Percentiles rank a stretch among this genome's conserved stretches.
Conservation (phyloP, 2,888 invertebrate species). For the Aplocera efformata region DNA sequence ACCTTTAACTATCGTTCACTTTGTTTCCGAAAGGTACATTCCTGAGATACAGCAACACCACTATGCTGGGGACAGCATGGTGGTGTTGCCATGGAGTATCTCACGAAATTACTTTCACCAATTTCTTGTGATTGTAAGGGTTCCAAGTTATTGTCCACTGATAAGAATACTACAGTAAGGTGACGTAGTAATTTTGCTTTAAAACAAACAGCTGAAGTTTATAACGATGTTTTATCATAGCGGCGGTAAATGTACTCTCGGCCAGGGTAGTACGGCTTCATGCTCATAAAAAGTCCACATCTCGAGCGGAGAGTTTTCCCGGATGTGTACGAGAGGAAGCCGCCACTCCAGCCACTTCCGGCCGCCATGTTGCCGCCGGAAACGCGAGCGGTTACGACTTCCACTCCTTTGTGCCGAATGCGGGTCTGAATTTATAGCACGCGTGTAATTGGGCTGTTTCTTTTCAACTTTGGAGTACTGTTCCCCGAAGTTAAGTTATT, state of each 20-base stretch:
- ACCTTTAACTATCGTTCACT: too few relatives aligned
- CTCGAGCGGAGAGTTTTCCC: constrained; percentile 38
- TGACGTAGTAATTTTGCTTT: too few relatives aligned
- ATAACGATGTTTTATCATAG: background rate
- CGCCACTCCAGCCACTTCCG: constrained; percentile 61
- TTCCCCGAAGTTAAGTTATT: constrained; percentile 3
- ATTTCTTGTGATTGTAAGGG: too few relatives aligned
- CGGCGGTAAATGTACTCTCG: background rate
- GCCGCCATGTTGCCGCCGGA: constrained; percentile 68
- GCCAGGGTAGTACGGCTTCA: too few relatives aligned
- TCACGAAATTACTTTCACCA: too few relatives aligned
- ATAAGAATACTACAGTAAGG: too few relatives aligned
- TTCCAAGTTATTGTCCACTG: too few relatives aligned
- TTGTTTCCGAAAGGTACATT: too few relatives aligned
- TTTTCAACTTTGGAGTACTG: constrained; percentile 7
- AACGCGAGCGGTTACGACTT: constrained; percentile 59
- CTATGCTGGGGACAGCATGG: too few relatives aligned
- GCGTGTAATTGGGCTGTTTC: constrained; percentile 9
- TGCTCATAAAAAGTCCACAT: constrained; percentile 28
- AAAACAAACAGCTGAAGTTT: too few relatives aligned
- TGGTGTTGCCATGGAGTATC: too few relatives aligned
- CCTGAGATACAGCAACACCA: too few relatives aligned
- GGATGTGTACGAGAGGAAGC: constrained; percentile 61
- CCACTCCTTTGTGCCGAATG: constrained; percentile 52
- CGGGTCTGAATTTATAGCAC: constrained; percentile 34